A percentile compares a stretch with the other conserved stretches of the same genome.
Evolutionary conservation across 1,140 invertebrate genomes (phyloP).

Genomic region (Dryas iulia): DNA sequence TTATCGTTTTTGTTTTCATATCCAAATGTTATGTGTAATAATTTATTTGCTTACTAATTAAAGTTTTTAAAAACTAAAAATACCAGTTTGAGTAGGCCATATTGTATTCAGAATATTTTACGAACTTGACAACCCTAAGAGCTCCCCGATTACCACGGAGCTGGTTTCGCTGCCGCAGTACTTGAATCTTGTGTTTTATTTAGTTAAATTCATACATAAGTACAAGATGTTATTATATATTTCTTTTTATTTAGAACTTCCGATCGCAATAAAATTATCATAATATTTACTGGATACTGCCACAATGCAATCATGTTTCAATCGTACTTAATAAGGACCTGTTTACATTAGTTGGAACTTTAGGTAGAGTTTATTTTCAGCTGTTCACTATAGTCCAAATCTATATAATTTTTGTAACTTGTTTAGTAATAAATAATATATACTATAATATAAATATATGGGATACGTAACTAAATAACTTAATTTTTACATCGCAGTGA

Average conservation of each 20-base stretch:
- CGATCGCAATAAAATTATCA: conserved; percentile 12
- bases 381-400: conserved; percentile 16
- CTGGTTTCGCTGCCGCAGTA: conserved; percentile 37
- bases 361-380: conserved; percentile 15
- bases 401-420: conserved; percentile 14
- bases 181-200: conserved; percentile 55
- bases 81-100: not conserved
- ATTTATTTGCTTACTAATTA: not conserved
- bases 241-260: conserved; percentile 21
- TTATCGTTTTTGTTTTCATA: not conserved
- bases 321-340: conserved; percentile 15
- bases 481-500: conserved; percentile 33
- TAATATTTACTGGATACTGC: conserved; percentile 28
- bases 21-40: no score
- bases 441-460: not conserved
- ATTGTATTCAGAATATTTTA: not conserved
- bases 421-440: conserved; percentile 8
- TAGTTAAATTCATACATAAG: conserved; percentile 61
- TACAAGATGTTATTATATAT: conserved; percentile 57
- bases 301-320: conserved; percentile 14
- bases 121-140: not conserved
- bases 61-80: no score
- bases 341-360: conserved; percentile 17
- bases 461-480: conserved; percentile 19
- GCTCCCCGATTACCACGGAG: conserved; percentile 3